These are phyloP conservation scores for Scaptodrosophila lebanonensis DNA, from an alignment of 1,140 invertebrate genomes.

Conservation along the genomic window DNA sequence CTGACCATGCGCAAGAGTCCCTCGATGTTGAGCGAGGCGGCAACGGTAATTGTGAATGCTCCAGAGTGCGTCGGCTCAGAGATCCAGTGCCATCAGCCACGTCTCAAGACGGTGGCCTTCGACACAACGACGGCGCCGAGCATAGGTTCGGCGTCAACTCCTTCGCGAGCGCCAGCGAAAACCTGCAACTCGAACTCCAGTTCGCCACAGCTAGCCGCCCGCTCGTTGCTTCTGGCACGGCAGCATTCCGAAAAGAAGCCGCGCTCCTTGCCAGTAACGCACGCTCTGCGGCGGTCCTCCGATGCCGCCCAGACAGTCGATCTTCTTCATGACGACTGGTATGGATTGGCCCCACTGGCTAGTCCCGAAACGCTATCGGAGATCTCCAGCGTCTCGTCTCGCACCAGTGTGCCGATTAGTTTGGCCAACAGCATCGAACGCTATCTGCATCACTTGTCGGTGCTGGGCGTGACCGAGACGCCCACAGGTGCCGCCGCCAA, in stretches of 20 bases:
- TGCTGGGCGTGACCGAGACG: slow-evolving; percentile 26
- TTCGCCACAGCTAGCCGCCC: slow-evolving; percentile 2
- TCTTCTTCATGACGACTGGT: slow-evolving; percentile 82
- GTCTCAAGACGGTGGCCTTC: slow-evolving; percentile 62
- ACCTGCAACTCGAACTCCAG: no score
- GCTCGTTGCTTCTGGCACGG: slow-evolving; percentile 19
- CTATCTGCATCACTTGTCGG: slow-evolving; percentile 63
- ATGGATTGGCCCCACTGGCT: slow-evolving; percentile 86
- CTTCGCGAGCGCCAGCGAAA: neutral
- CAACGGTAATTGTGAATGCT: slow-evolving; percentile 46
- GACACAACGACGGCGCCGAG: slow-evolving; percentile 39
- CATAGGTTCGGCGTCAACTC: slow-evolving; percentile 7
- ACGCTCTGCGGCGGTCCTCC: slow-evolving; percentile 63
- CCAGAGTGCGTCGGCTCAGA: neutral
- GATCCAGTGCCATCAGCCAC: slow-evolving; percentile 25
- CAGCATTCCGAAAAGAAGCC: slow-evolving; percentile 62
- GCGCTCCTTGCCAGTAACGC: slow-evolving; percentile 36
- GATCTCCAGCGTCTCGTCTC: slow-evolving; percentile 83
- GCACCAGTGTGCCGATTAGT: slow-evolving; percentile 77
- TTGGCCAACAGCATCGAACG: slow-evolving; percentile 75
- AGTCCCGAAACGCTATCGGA: slow-evolving; percentile 91
- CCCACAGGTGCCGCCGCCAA: slow-evolving; percentile 16
- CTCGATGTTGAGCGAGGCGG: slow-evolving; percentile 53
- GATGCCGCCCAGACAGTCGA: slow-evolving; percentile 75
- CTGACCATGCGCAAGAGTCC: slow-evolving; percentile 59